Evolutionary conservation across 2,113 vertebrate species (phyloP).

Genomic region (human (Homo sapiens)): DNA sequence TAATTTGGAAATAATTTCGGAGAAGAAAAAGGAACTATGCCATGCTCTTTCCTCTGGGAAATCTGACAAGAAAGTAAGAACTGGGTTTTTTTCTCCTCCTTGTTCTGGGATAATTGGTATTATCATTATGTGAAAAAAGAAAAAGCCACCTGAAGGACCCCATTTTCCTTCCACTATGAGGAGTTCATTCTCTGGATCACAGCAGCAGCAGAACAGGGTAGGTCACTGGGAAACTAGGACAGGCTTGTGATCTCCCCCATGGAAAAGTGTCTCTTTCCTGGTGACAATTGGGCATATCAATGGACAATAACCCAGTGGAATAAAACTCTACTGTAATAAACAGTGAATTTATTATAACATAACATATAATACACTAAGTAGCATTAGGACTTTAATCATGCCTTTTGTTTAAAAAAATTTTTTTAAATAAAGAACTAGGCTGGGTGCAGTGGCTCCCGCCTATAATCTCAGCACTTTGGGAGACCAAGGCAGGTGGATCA

Average conservation of each 20-base stretch:
- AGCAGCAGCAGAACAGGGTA: not conserved
- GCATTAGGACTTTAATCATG: not conserved
- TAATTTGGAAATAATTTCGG: conserved; percentile 67
- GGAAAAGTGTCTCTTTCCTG: not conserved
- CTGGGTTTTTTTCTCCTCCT: not conserved
- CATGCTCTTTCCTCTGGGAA: conserved; percentile 60
- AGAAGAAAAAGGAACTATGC: conserved; percentile 54
- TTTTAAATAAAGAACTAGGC: not conserved
- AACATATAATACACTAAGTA: not conserved
- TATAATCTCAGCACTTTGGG: not conserved
- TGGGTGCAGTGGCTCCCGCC: not conserved
- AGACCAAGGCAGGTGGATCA: not conserved
- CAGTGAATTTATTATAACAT: not conserved
- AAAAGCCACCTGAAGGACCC: not conserved
- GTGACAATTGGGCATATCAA: not conserved
- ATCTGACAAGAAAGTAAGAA: conserved; percentile 36
- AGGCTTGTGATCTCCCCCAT: not conserved
- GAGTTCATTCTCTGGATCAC: conserved; percentile 24
- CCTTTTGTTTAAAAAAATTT: not conserved
- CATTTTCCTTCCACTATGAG: not conserved
- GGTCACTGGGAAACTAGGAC: not conserved
- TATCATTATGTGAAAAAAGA: not conserved
- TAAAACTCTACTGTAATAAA: not conserved
- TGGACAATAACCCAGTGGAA: not conserved
- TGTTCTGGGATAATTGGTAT: conserved; percentile 46